phyloP scores from a whole-genome alignment of 1,140 invertebrate genomes.

The Condylostylus longicornis region DNA sequence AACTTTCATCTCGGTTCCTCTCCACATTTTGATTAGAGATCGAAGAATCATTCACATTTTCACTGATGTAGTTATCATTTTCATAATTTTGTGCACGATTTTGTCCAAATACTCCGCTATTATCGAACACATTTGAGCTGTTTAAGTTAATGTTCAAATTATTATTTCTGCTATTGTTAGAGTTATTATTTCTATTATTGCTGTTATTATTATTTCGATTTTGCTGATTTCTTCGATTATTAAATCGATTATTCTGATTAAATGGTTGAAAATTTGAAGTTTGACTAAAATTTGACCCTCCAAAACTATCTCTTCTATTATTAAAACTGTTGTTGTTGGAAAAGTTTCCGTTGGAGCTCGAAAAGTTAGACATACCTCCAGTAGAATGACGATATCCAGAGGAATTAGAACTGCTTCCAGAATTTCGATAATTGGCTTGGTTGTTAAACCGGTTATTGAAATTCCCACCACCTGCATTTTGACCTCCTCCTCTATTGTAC shows the following conservation, averaged over 20 bases:
- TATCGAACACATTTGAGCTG: no score
- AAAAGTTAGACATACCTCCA: constrained; percentile 3
- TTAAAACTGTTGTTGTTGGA: no score
- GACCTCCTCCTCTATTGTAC: constrained; percentile 37
- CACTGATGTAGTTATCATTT: no score
- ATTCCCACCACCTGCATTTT: constrained; percentile 29
- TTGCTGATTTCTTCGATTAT: neutral
- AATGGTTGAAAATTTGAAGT: no score
- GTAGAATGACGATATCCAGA: constrained; percentile 15
- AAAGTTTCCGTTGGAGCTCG: no score
- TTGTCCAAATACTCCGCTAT: no score
- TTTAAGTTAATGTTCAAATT: constrained; percentile 22
- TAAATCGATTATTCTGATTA: neutral
- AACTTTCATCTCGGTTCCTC: no score
- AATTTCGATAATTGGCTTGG: constrained; percentile 21
- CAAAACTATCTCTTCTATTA: no score
- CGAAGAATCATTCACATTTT: no score
- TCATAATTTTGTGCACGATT: no score
- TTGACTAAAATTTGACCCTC: constrained; percentile 2
- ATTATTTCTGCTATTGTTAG: constrained; percentile 3
- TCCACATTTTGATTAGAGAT: no score
- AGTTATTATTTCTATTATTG: constrained; percentile 11
- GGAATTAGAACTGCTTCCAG: constrained; percentile 25
- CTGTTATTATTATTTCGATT: constrained; percentile 13
- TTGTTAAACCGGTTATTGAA: constrained; percentile 31